Evolutionary conservation across 2,888 invertebrate species (phyloP), one percentile per base, ranked within the genome.

Genomic region (Tetanocera ferruginea): DNA sequence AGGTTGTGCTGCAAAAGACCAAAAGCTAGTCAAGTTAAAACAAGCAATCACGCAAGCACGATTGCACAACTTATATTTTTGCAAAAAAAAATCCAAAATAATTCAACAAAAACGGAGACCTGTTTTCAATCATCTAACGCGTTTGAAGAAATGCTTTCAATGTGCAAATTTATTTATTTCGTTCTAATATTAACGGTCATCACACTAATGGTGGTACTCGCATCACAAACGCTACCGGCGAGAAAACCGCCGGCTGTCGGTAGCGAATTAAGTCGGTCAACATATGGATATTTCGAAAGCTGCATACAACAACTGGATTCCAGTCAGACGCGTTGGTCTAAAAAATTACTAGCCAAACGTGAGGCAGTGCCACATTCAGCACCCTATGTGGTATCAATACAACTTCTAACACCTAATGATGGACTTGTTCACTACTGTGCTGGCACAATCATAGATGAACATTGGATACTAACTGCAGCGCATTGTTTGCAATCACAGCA

Each of bases 391-490:
- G 88, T 89, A 11, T 88, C 88, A 57, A 86, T 89, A 76, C 89
- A 89, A 81, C 78, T 85, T 80, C 84, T 83, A 84, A 87, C 86
- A 37, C 84, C 85, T 5, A 83, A 83, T 23, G 84, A 83, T 19
- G 85, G 85, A 0, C 79, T 84, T n/a, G 84, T 88, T 0, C 89
- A 89, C 80, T 88, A 87, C 62, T 89, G 89, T 73, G 89, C 89
- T 14, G 89, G 89, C 49, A 86, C 89, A 17, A 83, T 89, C 5
- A 86, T 89, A 72, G 88, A 88, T 77, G 86, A 88, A 78, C 82
- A 89, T 76, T 89, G 89, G 89, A 88, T 89, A 80, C 64, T 89
- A 31, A 89, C 89, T 0, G 89, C 89, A 9, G 89, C 89, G 8
- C 89, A 89, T 79, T 89, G 89, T 28, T 81, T 89, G 57, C 83